phyloP scores from a whole-genome alignment of 2,888 invertebrate species.

The Agonopterix subpropinquella region DNA sequence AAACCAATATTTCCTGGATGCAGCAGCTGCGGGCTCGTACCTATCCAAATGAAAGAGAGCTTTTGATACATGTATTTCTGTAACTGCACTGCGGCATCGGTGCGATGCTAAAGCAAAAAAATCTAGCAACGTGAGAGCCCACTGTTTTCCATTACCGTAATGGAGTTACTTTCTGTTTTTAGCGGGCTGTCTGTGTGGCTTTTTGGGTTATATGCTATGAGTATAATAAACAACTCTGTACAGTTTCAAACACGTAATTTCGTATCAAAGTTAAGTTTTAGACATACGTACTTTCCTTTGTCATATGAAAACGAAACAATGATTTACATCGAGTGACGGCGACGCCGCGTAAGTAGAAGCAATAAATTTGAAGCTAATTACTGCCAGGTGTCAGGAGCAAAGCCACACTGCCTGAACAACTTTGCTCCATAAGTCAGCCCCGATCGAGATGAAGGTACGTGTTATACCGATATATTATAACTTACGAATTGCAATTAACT shows the following conservation, averaged over 20 bases:
- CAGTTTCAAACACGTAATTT: background rate
- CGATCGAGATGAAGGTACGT: slow-evolving; percentile 43
- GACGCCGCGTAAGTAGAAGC: slow-evolving; percentile 43
- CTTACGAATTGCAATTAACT: slow-evolving; percentile 1
- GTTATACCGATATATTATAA: slow-evolving; percentile 1
- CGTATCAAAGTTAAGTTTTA: too few relatives aligned
- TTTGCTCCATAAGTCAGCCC: slow-evolving; percentile 55
- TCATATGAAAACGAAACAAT: slow-evolving; percentile 30
- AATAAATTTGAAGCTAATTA: slow-evolving; percentile 64
- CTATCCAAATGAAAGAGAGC: slow-evolving; percentile 61
- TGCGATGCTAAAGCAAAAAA: slow-evolving; percentile 42
- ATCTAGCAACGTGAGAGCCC: slow-evolving; percentile 48
- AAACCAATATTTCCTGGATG: slow-evolving; percentile 48
- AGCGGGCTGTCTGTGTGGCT: slow-evolving; percentile 4
- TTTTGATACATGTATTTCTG: slow-evolving; percentile 63
- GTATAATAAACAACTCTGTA: slow-evolving; percentile 10
- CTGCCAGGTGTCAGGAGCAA: slow-evolving; percentile 62
- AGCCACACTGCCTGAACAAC: slow-evolving; percentile 51
- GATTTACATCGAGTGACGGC: slow-evolving; percentile 26
- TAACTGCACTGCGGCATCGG: slow-evolving; percentile 65
- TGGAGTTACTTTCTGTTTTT: slow-evolving; percentile 57
- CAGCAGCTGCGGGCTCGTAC: slow-evolving; percentile 26
- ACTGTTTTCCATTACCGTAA: slow-evolving; percentile 68
- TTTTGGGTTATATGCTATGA: slow-evolving; percentile 14
- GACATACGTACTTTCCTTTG: background rate